Conservation (phyloP, 2,888 invertebrate genomes). For the Mythimna lalbum region DNA sequence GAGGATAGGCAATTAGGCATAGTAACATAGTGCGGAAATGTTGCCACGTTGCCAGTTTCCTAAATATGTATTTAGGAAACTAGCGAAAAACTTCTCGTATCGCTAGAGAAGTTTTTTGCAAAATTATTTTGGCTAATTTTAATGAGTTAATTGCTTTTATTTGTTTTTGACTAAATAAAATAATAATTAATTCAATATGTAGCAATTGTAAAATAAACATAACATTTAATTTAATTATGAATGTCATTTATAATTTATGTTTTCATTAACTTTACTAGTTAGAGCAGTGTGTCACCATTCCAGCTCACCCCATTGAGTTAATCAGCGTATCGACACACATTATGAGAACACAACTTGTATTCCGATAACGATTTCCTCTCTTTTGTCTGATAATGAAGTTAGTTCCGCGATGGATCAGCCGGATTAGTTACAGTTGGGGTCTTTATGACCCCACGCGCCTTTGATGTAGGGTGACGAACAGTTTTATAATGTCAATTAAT, state of each 20-base stretch:
- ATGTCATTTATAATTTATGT: not conserved
- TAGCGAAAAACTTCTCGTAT: no score
- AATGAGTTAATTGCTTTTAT: no score
- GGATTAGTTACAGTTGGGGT: slow-evolving; percentile 55
- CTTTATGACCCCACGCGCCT: slow-evolving; percentile 32
- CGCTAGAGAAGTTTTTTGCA: no score
- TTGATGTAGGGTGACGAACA: slow-evolving; percentile 51
- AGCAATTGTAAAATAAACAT: no score
- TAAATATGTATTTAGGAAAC: no score
- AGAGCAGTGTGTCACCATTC: slow-evolving; percentile 23
- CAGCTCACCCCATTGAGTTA: slow-evolving; percentile 43
- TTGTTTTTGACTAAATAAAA: no score
- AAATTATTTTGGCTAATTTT: no score
- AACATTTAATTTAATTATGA: not conserved
- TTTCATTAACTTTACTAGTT: not conserved
- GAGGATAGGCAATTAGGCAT: no score
- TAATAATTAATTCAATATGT: no score
- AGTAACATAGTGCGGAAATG: no score
- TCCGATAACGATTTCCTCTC: slow-evolving; percentile 54
- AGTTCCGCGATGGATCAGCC: slow-evolving; percentile 52
- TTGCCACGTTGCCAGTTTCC: no score
- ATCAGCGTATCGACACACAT: slow-evolving; percentile 55
- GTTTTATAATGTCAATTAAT: slow-evolving; percentile 47
- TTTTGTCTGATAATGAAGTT: slow-evolving; percentile 57
- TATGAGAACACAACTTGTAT: slow-evolving; percentile 43